Evolutionary conservation across 1,140 invertebrate species (phyloP).

Genomic region (Triops cancriformis): DNA sequence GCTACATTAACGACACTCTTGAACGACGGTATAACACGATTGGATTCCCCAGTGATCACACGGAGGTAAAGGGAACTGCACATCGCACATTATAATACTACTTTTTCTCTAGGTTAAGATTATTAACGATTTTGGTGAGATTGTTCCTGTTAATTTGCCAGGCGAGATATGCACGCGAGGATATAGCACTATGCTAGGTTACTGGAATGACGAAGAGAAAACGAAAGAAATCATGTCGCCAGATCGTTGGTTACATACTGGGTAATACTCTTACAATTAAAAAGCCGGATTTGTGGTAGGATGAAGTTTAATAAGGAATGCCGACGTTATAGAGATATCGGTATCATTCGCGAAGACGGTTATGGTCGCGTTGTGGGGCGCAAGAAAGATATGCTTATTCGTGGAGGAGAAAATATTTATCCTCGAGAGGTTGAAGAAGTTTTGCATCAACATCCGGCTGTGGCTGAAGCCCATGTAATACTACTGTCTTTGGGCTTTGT

Average conservation of each 20-base stretch:
- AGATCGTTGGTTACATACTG: slow-evolving; percentile 49
- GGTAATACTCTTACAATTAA: slow-evolving; percentile 39
- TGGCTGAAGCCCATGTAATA: slow-evolving; percentile 63
- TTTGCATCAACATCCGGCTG: slow-evolving; percentile 61
- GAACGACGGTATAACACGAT: slow-evolving; percentile 62
- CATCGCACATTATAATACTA: not conserved
- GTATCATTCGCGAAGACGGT: slow-evolving; percentile 24
- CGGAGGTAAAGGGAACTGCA: slow-evolving; percentile 56
- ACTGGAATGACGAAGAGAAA: slow-evolving; percentile 51
- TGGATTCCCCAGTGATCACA: slow-evolving; percentile 65
- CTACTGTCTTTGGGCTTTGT: not conserved
- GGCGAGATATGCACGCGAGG: slow-evolving; percentile 53
- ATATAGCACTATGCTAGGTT: slow-evolving; percentile 49
- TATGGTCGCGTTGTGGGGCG: slow-evolving; percentile 72
- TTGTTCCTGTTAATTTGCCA: slow-evolving; percentile 43
- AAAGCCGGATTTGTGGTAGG: not conserved
- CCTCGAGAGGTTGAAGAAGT: slow-evolving; percentile 81
- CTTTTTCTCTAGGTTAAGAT: slow-evolving; percentile 37
- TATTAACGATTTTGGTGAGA: slow-evolving; percentile 41
- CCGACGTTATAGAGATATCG: slow-evolving; percentile 18
- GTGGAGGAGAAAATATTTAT: slow-evolving; percentile 86
- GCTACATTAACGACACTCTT: slow-evolving; percentile 52
- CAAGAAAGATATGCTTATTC: slow-evolving; percentile 80
- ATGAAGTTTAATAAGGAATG: not conserved
- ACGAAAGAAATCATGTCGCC: slow-evolving; percentile 45